Conservation (phyloP, 2,113 vertebrate genomes). For the Eurystomus gularis region DNA sequence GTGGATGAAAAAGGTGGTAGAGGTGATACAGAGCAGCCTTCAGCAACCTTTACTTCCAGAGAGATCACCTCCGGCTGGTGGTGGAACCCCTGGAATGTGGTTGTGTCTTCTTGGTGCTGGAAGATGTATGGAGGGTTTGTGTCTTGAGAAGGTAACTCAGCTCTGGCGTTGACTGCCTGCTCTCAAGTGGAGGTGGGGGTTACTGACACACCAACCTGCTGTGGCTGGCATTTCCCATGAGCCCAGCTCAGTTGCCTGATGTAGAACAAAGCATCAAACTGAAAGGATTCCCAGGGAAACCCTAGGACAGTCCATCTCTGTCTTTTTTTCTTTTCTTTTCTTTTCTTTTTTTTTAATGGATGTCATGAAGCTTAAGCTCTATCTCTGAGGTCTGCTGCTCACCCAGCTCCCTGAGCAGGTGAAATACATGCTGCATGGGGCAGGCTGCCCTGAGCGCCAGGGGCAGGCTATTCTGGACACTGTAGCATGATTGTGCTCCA, state of each 20-base stretch:
- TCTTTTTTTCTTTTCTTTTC: neutral
- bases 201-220: too few relatives aligned
- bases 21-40: neutral
- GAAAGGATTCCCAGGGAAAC: neutral
- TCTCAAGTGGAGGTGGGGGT: neutral
- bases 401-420: neutral
- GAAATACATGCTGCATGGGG: accelerated
- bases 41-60: neutral
- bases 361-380: neutral
- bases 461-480: neutral
- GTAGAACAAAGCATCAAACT: accelerated
- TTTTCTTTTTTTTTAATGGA: neutral
- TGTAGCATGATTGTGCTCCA: accelerated
- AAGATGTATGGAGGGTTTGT: neutral
- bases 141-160: neutral
- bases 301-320: neutral
- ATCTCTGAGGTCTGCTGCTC: neutral
- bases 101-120: neutral
- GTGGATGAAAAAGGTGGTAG: neutral
- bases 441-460: too few relatives aligned
- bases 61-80: neutral
- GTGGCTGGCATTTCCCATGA: neutral
- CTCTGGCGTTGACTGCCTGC: neutral
- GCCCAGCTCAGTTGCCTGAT: neutral
- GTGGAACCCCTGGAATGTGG: neutral